Conservation (phyloP, 2,888 invertebrate species). For the Cheilosia vulpina region DNA sequence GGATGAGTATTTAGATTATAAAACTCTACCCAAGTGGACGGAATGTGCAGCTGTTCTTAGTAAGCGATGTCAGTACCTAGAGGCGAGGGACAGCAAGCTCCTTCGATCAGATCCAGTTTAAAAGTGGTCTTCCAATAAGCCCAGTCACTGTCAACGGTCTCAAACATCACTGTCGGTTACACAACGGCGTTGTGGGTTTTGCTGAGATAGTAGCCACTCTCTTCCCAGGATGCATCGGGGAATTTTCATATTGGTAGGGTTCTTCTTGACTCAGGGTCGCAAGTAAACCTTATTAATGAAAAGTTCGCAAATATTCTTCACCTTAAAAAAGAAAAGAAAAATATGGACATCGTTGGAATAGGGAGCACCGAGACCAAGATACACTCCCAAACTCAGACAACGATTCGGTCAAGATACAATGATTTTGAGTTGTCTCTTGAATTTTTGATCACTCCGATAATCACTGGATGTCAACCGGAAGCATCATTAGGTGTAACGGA, state of each 20-base stretch:
- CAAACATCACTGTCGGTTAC: slow-evolving; percentile 6
- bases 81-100: slow-evolving; percentile 1
- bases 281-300: slow-evolving; percentile 48
- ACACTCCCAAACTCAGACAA: slow-evolving; percentile 13
- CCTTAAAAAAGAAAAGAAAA: slow-evolving; percentile 5
- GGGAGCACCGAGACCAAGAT: slow-evolving; percentile 1
- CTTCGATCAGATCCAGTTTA: not conserved
- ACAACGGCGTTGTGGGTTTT: not conserved
- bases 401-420: not conserved
- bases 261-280: slow-evolving; percentile 63
- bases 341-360: slow-evolving; percentile 10
- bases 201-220: not conserved
- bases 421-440: no score
- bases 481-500: no score
- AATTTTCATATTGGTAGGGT: no score
- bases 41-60: slow-evolving; percentile 15
- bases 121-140: slow-evolving; percentile 9
- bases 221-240: slow-evolving; percentile 21
- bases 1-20: slow-evolving; percentile 33
- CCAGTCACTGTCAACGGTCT: slow-evolving; percentile 3
- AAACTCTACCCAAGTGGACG: slow-evolving; percentile 12
- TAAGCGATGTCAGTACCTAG: slow-evolving; percentile 21
- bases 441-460: no score
- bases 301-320: not conserved
- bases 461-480: no score